Evolutionary conservation across 2,888 invertebrate genomes (phyloP).

Genomic region (Tinea trinotella): DNA sequence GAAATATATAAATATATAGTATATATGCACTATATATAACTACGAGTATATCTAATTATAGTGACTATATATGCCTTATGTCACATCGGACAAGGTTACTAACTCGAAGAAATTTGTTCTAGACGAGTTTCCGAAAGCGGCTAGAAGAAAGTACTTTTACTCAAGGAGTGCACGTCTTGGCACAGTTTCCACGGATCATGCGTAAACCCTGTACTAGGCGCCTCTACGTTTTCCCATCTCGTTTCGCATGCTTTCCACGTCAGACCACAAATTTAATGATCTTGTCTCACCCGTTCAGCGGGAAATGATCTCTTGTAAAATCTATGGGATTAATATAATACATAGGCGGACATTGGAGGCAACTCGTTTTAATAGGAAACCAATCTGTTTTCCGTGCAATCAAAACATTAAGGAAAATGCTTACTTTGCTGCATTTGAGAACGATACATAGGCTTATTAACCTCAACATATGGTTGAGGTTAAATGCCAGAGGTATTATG

Average conservation of each 20-base stretch:
- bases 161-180: constrained; percentile 55
- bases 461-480: no score
- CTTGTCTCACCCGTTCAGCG: constrained; percentile 25
- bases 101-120: constrained; percentile 49
- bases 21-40: no score
- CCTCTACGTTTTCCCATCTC: constrained; percentile 14
- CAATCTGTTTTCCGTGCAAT: not conserved
- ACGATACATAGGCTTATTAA: no score
- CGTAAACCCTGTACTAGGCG: constrained; percentile 22
- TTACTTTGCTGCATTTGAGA: no score
- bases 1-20: no score
- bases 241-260: constrained; percentile 47
- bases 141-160: constrained; percentile 71
- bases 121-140: constrained; percentile 67
- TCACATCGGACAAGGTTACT: constrained; percentile 61
- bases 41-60: constrained; percentile 46
- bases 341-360: constrained; percentile 26
- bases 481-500: no score
- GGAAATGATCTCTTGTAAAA: constrained; percentile 29
- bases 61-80: constrained; percentile 43
- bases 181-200: constrained; percentile 61
- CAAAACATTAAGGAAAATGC: not conserved
- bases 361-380: not conserved
- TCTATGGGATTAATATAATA: constrained; percentile 37
- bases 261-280: constrained; percentile 39